Conservation (phyloP, 2,888 invertebrate genomes). For the Pyrrhosoma nymphula region DNA sequence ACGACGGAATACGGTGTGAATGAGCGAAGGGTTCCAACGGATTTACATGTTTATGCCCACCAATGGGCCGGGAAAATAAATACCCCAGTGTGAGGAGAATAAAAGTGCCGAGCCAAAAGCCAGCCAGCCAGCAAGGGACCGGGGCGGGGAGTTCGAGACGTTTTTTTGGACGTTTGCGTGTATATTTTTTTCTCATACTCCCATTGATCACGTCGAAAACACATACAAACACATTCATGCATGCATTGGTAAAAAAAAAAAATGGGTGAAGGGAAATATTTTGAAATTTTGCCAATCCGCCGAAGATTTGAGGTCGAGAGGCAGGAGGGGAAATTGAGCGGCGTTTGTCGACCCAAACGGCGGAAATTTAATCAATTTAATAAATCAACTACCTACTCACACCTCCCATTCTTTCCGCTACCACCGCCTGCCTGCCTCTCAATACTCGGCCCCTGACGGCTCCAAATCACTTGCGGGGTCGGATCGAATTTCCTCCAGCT, state of each 20-base stretch:
- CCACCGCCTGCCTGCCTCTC: background rate
- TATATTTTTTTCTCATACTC: background rate
- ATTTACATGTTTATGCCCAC: slow-evolving; percentile 20
- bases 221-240: background rate
- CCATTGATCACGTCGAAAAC: slow-evolving; percentile 25
- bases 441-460: background rate
- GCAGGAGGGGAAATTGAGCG: background rate
- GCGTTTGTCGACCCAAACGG: slow-evolving; percentile 5
- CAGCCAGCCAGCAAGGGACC: background rate
- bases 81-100: background rate
- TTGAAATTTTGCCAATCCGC: slow-evolving; percentile 40
- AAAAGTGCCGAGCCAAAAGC: background rate
- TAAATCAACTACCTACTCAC: background rate
- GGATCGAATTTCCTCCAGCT: background rate
- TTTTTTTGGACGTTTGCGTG: background rate
- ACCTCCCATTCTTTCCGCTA: background rate
- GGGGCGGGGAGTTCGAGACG: background rate
- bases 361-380: slow-evolving; percentile 30
- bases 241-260: background rate
- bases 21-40: background rate
- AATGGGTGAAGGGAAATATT: background rate
- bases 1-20: background rate
- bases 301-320: slow-evolving; percentile 1
- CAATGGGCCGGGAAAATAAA: background rate
- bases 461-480: background rate